phyloP scores from a whole-genome alignment of 1,140 invertebrate species.

The Aphelenchoides avenae region DNA sequence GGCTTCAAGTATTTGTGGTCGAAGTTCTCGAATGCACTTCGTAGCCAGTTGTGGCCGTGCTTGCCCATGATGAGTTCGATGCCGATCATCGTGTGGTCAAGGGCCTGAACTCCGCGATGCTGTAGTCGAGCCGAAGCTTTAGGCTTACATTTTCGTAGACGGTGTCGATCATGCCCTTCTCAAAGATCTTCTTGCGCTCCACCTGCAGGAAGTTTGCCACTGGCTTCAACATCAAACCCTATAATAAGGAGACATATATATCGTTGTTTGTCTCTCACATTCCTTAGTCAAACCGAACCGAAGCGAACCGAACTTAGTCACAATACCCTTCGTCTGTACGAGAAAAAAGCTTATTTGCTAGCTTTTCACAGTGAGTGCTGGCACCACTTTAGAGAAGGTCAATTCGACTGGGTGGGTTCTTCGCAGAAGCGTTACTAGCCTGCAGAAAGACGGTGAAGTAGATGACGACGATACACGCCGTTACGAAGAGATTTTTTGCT shows the following conservation, averaged over 20 bases:
- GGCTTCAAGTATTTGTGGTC: slow-evolving; percentile 44
- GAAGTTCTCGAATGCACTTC: slow-evolving; percentile 33
- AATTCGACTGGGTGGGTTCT: too few species aligned
- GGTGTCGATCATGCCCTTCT: slow-evolving; percentile 51
- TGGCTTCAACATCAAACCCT: slow-evolving; percentile 64
- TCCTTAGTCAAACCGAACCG: too few species aligned
- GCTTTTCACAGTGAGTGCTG: too few species aligned
- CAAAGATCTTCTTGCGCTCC: slow-evolving; percentile 54
- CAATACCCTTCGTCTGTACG: too few species aligned
- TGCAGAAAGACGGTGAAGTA: slow-evolving; percentile 65
- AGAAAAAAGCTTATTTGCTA: too few species aligned
- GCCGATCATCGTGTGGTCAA: slow-evolving; percentile 53
- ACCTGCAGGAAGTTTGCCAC: slow-evolving; percentile 64
- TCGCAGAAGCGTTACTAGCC: slow-evolving; percentile 52
- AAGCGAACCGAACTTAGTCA: too few species aligned
- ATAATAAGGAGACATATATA: too few species aligned
- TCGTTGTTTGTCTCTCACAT: too few species aligned
- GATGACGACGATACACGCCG: slow-evolving; percentile 63
- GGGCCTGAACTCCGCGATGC: slow-evolving; percentile 29
- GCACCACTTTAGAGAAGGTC: too few species aligned
- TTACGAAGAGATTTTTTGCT: slow-evolving; percentile 62
- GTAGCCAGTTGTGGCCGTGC: slow-evolving; percentile 54
- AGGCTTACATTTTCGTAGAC: slow-evolving; percentile 44
- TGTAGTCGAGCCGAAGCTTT: neutral
- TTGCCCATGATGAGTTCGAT: slow-evolving; percentile 52